Base-by-base conservation (phyloP, 2,797 vertebrate species). In the Naso thynnoides region DNA sequence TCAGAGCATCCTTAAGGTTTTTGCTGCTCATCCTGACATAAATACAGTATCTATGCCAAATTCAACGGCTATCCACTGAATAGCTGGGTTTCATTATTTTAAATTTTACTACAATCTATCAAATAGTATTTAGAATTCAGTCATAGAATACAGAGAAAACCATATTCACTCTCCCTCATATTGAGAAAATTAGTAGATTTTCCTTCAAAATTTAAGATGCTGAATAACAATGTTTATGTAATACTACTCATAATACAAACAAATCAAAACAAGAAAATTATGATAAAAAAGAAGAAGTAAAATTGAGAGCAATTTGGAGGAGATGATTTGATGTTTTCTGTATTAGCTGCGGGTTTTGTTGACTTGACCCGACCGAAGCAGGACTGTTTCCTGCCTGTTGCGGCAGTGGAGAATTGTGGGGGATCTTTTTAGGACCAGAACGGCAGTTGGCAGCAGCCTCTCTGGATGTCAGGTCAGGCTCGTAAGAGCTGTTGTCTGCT, bases 401-500 rank as follows among this genome's bases (percentile, higher is more conserved):
- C 16, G 54, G 29, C 64, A 60, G 61, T 2, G 0, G 39, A 1
- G 49, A 56, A 14, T 94, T 87, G 74, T 95, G 92, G 1, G 19
- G 39, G 53, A 31, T 18, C 8, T 61, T 29, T 36, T 70, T 47
- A 53, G 42, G 27, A 67, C 3, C 27, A 60, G 24, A 21, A 2
- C 1, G 14, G 42, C 57, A 65, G 54, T 19, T 29, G 16, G 29
- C 52, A 61, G 41, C 23, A 1, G 76, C 1, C 81, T 58, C 39
- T 86, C 94, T 19, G 91, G 89, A 63, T 91, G 94, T 84, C 90
- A 94, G 88, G 90, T 92, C 61, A 27, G 55, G 61, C 38, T 45
- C 31, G 24, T n/a, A 49, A 53, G 58, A 72, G 27, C 27, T 36
- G 33, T 13, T 11, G 33, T 36, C 33, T 36, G 33, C 10, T 50